These are phyloP conservation scores for Beroe forskalii DNA, from an alignment of 37 sponge, comb jelly and placozoan genomes.

Conservation along the genomic window DNA sequence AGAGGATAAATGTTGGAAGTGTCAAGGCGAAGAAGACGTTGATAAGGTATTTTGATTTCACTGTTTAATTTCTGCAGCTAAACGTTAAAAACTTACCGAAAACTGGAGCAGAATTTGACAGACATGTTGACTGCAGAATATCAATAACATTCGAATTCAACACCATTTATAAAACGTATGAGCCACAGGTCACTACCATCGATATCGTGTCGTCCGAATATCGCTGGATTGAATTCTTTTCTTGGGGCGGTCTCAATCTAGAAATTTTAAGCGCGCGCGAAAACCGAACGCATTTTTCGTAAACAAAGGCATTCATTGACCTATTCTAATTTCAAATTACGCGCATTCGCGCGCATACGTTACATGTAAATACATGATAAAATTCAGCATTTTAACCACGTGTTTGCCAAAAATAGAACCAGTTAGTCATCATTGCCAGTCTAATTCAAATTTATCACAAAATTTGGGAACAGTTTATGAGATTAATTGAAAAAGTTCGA, in stretches of 20 bases:
- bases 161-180: too few species aligned
- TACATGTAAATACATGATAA: slow-evolving; percentile 63
- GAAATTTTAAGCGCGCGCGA: not conserved
- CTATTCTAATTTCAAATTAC: not conserved
- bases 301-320: not conserved
- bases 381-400: slow-evolving; percentile 6
- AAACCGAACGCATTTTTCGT: not conserved
- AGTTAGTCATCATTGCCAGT: not conserved
- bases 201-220: too few species aligned
- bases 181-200: too few species aligned
- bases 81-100: not conserved
- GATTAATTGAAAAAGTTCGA: not conserved
- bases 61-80: too few species aligned
- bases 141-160: too few species aligned
- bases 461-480: not conserved
- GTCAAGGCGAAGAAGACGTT: slow-evolving; percentile 15
- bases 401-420: slow-evolving; percentile 60
- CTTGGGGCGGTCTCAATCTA: slow-evolving; percentile 5
- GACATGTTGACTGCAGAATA: not conserved
- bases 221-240: not conserved
- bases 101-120: not conserved
- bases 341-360: slow-evolving; percentile 37
- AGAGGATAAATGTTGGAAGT: slow-evolving; percentile 39
- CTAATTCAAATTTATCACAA: not conserved
- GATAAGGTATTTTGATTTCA: slow-evolving; percentile 28